These are phyloP conservation scores for Austrolebias charrua DNA, from an alignment of 2,797 vertebrate genomes.

Conservation along the genomic window DNA sequence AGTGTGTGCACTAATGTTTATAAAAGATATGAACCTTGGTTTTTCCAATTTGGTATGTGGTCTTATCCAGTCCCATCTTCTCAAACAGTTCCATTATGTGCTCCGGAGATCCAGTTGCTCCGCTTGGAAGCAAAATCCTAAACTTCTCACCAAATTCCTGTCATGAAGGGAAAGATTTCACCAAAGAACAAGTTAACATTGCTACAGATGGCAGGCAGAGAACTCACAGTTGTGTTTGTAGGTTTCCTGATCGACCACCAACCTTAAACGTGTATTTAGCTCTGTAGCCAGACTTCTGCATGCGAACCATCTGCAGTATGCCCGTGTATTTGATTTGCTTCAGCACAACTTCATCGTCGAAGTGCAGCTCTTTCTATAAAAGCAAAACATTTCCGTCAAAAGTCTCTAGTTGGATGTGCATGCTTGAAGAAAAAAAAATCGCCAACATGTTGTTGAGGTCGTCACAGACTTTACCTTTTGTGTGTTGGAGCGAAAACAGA, in stretches of 20 bases:
- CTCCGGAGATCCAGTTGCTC: constrained; percentile 74
- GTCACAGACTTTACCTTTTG: constrained; percentile 82
- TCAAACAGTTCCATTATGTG: constrained; percentile 83
- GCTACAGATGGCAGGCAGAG: background rate
- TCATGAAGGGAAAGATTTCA: constrained; percentile 11
- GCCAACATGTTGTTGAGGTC: background rate
- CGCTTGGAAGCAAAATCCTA: constrained; percentile 87
- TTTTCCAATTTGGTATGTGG: constrained; percentile 90
- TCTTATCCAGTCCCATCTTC: constrained; percentile 79
- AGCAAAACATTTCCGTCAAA: constrained; percentile 1
- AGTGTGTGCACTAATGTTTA: background rate
- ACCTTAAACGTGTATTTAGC: constrained; percentile 94
- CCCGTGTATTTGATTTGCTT: constrained; percentile 88
- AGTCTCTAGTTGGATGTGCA: background rate
- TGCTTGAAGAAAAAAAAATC: background rate
- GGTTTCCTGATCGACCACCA: background rate
- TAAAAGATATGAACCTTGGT: constrained; percentile 81
- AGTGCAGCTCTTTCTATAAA: constrained; percentile 86
- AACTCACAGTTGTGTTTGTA: background rate
- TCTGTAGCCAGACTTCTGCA: constrained; percentile 90
- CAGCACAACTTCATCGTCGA: constrained; percentile 88
- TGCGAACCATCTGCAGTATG: constrained; percentile 88
- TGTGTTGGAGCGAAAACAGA: constrained; percentile 91
- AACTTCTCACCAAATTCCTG: constrained; percentile 92
- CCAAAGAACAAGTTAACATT: background rate